Evolutionary conservation across 2,888 invertebrate species (phyloP).

Genomic region (Disparrhopalites patrizii): DNA sequence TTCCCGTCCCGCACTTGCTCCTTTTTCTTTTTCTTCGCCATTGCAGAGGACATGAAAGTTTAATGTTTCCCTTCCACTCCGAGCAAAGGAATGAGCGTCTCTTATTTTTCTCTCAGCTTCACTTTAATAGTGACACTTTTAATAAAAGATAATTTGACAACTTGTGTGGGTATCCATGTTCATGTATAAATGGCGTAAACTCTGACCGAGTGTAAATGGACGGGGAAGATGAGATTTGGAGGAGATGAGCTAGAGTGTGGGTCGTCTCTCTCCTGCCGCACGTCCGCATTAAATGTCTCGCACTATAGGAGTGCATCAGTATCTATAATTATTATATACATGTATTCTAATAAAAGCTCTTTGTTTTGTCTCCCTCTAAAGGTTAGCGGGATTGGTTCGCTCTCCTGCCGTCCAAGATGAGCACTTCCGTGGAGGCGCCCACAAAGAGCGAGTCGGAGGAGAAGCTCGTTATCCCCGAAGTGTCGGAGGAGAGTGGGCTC

Average conservation of each 20-base stretch:
- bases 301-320: too few relatives aligned
- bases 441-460: slow-evolving; percentile 11
- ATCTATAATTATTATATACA: too few relatives aligned
- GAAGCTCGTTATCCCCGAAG: slow-evolving; percentile 21
- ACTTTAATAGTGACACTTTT: not conserved
- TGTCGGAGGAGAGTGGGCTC: slow-evolving; percentile 10
- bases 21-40: not conserved
- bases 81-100: not conserved
- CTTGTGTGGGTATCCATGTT: not conserved
- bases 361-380: too few relatives aligned
- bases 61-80: not conserved
- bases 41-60: not conserved
- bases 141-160: slow-evolving; percentile 9
- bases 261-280: too few relatives aligned
- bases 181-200: not conserved
- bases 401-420: too few relatives aligned
- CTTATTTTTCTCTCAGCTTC: not conserved
- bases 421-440: slow-evolving; percentile 17
- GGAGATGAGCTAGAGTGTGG: too few relatives aligned
- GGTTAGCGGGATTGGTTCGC: too few relatives aligned
- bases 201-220: not conserved
- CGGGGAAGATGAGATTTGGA: too few relatives aligned
- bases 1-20: not conserved
- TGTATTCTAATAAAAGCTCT: too few relatives aligned
- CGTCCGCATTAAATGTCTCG: too few relatives aligned